Evolutionary conservation across 2,888 invertebrate genomes (phyloP).

Genomic region (Choreutis nemorana): DNA sequence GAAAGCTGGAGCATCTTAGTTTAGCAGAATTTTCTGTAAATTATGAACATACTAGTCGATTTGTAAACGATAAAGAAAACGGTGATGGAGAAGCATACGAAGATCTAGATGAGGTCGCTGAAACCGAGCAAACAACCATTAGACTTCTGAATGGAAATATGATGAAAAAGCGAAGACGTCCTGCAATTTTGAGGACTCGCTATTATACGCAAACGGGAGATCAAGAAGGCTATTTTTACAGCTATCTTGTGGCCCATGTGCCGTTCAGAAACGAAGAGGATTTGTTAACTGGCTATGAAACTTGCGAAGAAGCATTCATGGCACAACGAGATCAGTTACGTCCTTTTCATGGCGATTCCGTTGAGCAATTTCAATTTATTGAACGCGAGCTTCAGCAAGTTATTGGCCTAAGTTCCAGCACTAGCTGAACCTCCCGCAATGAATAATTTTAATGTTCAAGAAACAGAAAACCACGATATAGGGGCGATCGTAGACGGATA

Average conservation of each 20-base stretch:
- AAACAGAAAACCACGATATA: slow-evolving; percentile 6
- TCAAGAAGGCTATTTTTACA: slow-evolving; percentile 5
- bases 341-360: slow-evolving; percentile 3
- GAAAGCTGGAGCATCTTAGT: slow-evolving; percentile 2
- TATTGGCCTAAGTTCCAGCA: too few relatives aligned
- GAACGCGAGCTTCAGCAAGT: slow-evolving; percentile 5
- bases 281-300: slow-evolving; percentile 3
- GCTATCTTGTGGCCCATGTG: slow-evolving; percentile 4
- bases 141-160: slow-evolving; percentile 1
- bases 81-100: slow-evolving; percentile 4
- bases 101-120: not conserved
- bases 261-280: slow-evolving; percentile 3
- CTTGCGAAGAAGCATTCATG: slow-evolving; percentile 3
- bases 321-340: slow-evolving; percentile 3
- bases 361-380: slow-evolving; percentile 5
- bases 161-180: slow-evolving; percentile 1
- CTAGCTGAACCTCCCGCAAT: not conserved
- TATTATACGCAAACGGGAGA: slow-evolving; percentile 4
- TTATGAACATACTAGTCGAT: slow-evolving; percentile 1
- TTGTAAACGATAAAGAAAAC: not conserved
- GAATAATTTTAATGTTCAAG: not conserved
- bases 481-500: slow-evolving; percentile 5
- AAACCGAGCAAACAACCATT: not conserved
- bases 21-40: slow-evolving; percentile 5
- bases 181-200: slow-evolving; percentile 3